A percentile compares a stretch with the other conserved stretches of the same genome.
Conservation (phyloP, 2,888 invertebrate species). For the Spatulosminthurus flaviceps region DNA sequence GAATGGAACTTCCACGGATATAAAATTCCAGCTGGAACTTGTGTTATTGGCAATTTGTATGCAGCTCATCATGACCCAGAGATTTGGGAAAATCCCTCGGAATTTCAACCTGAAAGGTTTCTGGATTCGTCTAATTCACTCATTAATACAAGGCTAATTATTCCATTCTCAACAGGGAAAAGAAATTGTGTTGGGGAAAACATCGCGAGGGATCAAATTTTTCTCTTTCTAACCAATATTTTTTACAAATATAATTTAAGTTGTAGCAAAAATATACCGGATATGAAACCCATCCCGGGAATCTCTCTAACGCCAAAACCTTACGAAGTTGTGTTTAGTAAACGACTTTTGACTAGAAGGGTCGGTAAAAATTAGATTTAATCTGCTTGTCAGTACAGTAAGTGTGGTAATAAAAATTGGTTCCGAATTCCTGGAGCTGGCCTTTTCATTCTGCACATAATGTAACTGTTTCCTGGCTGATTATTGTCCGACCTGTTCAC, state of each 20-base stretch:
- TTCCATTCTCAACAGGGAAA: conserved; percentile 1
- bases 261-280: background rate
- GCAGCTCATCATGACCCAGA: conserved; percentile 22
- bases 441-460: no score
- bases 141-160: background rate
- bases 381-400: no score
- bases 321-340: background rate
- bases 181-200: background rate
- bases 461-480: no score
- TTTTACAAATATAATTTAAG: background rate
- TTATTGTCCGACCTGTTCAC: no score
- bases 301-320: background rate
- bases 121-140: background rate
- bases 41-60: conserved; percentile 7
- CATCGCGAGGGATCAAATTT: background rate
- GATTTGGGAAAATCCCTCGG: conserved; percentile 8
- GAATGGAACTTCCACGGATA: conserved; percentile 61
- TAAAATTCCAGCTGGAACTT: background rate
- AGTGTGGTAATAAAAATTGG: no score
- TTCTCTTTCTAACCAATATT: background rate
- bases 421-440: no score
- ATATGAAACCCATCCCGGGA: background rate
- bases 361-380: no score
- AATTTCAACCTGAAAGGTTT: conserved; percentile 30
- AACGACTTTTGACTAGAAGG: no score